Evolutionary conservation across 2,797 vertebrate species (phyloP), one percentile per base, ranked within the genome.

Genomic region (Iguana delicatissima): DNA sequence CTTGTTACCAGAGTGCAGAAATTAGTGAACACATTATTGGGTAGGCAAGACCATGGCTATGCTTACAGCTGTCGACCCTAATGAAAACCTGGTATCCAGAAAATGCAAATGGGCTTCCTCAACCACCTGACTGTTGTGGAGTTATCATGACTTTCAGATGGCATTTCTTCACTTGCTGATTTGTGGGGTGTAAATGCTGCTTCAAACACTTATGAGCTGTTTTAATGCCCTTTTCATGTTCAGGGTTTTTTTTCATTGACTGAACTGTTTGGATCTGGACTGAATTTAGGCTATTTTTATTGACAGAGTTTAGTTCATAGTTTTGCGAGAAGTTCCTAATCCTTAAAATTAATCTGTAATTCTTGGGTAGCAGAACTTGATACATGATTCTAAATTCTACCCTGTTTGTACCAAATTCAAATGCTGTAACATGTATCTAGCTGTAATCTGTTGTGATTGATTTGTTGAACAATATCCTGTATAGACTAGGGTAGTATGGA

Each of bases 81-180:
- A 20, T 22, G 26, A 79, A 42, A 74, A 89, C 3, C 55, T 62
- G 55, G 10, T 42, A 46, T 62, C 73, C 73, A 77, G 42, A 77
- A 77, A 50, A 59, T 1, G 22, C 35, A 77, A 42, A 29, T 9
- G 13, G 84, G 7, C n/a, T 76, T 55, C 8, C 9, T 55, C 1
- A 16, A 46, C 79, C 50, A 59, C n/a, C 52, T 88, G 80, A 24
- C 24, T 73, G 16, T 5, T 32, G 32, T 57, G 52, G 42, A 72
- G 14, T 87, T 46, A 89, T 84, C 67, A 32, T 84, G 80, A 26
- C 29, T 76, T 84, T 89, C 13, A 50, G 38, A 84, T 26, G 57
- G 4, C 7, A 74, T 16, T 84, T 10, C 32, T 74, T 62, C 16
- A 4, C 1, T 24, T 84, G 29, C 26, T 50, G 29, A 50, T 76